Base-by-base conservation (phyloP, 2,888 invertebrate genomes). In the Nymphalis urticae region DNA sequence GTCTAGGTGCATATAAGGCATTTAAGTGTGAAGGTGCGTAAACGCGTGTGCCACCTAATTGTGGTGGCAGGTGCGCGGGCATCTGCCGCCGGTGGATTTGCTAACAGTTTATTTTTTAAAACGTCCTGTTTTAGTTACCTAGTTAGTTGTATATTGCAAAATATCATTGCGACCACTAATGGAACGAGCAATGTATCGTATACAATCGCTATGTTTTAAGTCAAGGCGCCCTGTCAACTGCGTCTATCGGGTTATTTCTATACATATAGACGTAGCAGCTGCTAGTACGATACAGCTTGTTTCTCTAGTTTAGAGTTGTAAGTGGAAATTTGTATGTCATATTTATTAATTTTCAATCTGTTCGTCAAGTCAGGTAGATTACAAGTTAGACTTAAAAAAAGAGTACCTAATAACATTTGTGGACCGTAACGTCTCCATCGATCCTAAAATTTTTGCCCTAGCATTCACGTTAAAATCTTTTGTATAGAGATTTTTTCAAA, bases 31-130 rank as follows among this genome's bases (percentile, higher is more conserved):
- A 66, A 81, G 61, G 77, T 78, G 77, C 77, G 78, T 77, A 82
- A 82, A 85, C 84, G 86, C 87, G 86, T 87, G 88, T 87, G 87
- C 87, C 84, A 80, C 78, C 83, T 90, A 89, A 90, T 90, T 90
- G 87, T 82, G 72, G 79, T 66, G 82, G 84, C 92, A 92, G 92
- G 91, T 92, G 92, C 79, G 75, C 77, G 72, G 81, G 87, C 92
- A 92, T 91, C 92, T 92, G 92, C 89, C 87, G 75, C 82, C 85
- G 83, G 84, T 83, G 79, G 82, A 80, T 78, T 73, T 72, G 74
- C 81, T 82, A 80, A 83, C 83, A 81, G 87, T 82, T 85, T 84
- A 80, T 82, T 85, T 82, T 82, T 86, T 86, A 85, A 83, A 80
- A 77, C 76, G 68, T 72, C 78, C 71, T 65, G 62, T 69, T 64